Conservation (phyloP, 2,888 invertebrate species). For the Galeopsomyia nigrocyanea region DNA sequence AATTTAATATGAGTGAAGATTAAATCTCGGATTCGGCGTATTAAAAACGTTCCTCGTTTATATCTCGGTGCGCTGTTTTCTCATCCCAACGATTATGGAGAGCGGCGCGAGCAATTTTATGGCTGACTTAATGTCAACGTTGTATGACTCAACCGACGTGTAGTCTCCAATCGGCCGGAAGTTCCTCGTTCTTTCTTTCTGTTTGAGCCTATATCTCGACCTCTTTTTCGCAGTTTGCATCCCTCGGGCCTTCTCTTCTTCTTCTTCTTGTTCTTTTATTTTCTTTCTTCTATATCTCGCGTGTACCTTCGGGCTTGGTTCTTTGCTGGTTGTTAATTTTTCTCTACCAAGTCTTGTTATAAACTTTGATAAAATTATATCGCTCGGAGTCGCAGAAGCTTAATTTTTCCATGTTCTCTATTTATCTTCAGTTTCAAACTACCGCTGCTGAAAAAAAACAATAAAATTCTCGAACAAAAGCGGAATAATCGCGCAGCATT, state of each 20-base stretch:
- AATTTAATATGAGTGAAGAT: conserved; percentile 36
- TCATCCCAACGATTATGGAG: not conserved
- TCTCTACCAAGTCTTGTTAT: no score
- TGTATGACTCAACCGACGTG: not conserved
- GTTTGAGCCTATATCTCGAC: conserved; percentile 26
- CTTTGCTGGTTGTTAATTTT: no score
- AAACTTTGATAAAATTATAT: no score
- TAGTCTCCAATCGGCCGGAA: conserved; percentile 39
- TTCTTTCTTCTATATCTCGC: no score
- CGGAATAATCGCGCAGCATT: no score
- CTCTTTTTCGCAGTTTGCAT: conserved; percentile 20
- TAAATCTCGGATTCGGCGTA: conserved; percentile 31
- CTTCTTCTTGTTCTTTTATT: no score
- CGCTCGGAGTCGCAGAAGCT: no score
- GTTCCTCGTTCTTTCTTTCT: not conserved
- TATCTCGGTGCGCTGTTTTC: not conserved
- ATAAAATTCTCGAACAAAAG: no score
- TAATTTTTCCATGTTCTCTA: no score
- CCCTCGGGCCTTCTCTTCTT: not conserved
- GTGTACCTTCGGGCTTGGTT: no score
- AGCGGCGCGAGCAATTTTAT: conserved; percentile 32
- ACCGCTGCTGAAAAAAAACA: no score
- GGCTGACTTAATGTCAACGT: conserved; percentile 38
- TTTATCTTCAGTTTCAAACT: no score
- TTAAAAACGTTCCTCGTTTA: conserved; percentile 5